phyloP scores from a whole-genome alignment of 2,797 vertebrate genomes.

The Selene dorsalis region DNA sequence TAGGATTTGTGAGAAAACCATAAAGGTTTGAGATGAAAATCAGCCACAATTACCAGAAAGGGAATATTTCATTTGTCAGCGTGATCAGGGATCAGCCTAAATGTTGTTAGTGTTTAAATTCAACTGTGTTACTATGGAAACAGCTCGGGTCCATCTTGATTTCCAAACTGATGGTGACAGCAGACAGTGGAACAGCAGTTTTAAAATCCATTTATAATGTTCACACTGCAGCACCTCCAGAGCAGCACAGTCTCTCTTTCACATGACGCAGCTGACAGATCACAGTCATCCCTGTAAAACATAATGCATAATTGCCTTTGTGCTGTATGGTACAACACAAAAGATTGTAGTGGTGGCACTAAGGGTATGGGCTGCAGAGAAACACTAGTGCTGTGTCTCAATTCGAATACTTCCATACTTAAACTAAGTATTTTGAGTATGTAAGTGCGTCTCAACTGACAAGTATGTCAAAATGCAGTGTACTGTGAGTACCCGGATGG shows the following conservation, averaged over 20 bases:
- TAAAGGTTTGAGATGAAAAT: background rate
- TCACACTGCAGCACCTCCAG: background rate
- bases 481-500: too few relatives aligned
- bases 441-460: too few relatives aligned
- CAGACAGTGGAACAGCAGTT: background rate
- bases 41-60: background rate
- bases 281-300: background rate
- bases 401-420: too few relatives aligned
- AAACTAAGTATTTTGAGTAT: too few relatives aligned
- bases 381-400: too few relatives aligned
- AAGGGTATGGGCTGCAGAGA: background rate
- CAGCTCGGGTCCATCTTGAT: background rate
- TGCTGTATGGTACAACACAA: conserved; percentile 4
- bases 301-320: conserved; percentile 1
- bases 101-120: background rate
- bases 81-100: background rate
- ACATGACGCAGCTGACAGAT: conserved; percentile 13
- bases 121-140: background rate
- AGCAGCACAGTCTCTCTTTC: background rate
- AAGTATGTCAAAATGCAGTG: too few relatives aligned
- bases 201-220: background rate
- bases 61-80: background rate
- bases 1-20: background rate
- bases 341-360: background rate
- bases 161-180: background rate